Base-by-base conservation (phyloP, 2,113 vertebrate genomes). In the Delphinus delphis region DNA sequence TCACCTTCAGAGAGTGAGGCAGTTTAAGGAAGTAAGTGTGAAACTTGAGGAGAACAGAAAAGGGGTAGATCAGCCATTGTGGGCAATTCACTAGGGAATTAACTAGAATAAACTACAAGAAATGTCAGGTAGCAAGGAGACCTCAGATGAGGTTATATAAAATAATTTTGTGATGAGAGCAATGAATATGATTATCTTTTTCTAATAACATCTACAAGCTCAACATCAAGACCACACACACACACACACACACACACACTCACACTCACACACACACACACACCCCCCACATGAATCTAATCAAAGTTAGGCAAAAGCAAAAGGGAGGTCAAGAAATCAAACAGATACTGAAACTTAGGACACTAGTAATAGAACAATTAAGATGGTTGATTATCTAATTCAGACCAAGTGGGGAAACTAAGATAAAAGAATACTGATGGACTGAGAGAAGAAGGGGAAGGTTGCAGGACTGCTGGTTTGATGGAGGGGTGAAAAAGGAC, bases 291-390 rank as follows among this genome's bases (percentile, higher is more conserved):
- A 23, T 13, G 25, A 18, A 44, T 28, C 17, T 41, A 14, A 47
- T 62, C n/a, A 8, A 11, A 23, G 7, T 67, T 21, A 13, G 50
- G 41, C 47, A 84, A 23, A 53, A 63, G 3, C 41, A 21, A 38
- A 20, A 3, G 28, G 8, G 3, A 3, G 7, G 1, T 9, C 25
- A 84, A 8, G 44, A 88, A 44, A 33, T 25, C 31, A 26, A 50
- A 53, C 25, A 47, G 13, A 47, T 5, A 1, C 33, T 4, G 53
- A n/a, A 60, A 28, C 6, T 36, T 1, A 23, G 8, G 33, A 53
- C 3, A 20, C 11, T 13, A 60, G 9, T 2, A 1, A 23, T 31
- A n/a, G 33, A 25, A 55, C 3, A 8, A 1, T 23, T 21, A 4
- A 55, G 23, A 21, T 0, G 3, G 21, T 36, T 70, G 26, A 15